Conservation (phyloP, 2,888 invertebrate genomes). For the Pristionchus exspectatus region DNA sequence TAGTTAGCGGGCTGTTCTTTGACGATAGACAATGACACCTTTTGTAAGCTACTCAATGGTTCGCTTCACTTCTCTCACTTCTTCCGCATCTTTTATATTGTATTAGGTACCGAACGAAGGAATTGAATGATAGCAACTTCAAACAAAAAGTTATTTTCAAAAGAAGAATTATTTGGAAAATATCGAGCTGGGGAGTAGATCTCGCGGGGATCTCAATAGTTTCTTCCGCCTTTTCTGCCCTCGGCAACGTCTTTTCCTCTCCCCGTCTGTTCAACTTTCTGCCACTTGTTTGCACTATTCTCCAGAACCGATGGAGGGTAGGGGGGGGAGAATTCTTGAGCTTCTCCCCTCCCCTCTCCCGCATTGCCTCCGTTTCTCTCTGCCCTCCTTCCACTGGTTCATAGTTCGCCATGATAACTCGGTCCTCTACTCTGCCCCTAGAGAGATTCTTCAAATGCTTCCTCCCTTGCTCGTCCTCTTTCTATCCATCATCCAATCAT, state of each 20-base stretch:
- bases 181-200: background rate
- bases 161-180: background rate
- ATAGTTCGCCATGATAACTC: constrained; percentile 39
- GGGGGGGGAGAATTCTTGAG: background rate
- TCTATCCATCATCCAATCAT: constrained; percentile 49
- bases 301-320: constrained; percentile 2
- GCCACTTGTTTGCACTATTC: constrained; percentile 51
- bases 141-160: background rate
- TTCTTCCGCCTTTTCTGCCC: constrained; percentile 32
- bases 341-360: constrained; percentile 31
- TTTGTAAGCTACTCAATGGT: background rate
- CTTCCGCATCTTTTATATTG: background rate
- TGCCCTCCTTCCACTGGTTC: background rate
- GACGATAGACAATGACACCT: background rate
- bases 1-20: constrained; percentile 21
- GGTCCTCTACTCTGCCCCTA: constrained; percentile 3
- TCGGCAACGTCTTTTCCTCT: constrained; percentile 1
- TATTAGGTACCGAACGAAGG: too few relatives aligned
- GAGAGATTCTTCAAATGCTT: constrained; percentile 8
- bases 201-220: constrained; percentile 2
- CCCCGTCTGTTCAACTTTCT: constrained; percentile 38
- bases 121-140: too few relatives aligned
- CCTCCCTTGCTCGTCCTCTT: constrained; percentile 29
- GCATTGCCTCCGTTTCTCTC: background rate
- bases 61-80: background rate